phyloP scores from a whole-genome alignment of 2,113 vertebrate species.

The Anseranas semipalmata region DNA sequence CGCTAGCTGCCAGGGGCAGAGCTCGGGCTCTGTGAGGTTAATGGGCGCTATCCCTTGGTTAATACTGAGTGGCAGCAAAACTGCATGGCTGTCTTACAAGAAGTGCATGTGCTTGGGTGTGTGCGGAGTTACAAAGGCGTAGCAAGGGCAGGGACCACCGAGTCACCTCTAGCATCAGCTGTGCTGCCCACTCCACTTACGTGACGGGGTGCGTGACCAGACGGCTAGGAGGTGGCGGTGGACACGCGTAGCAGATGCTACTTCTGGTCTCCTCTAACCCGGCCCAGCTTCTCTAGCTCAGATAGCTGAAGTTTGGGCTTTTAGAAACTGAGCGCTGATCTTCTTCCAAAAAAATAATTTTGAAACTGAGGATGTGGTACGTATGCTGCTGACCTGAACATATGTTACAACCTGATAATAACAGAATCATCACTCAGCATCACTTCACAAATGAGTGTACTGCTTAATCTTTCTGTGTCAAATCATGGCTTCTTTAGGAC shows the following conservation, averaged over 20 bases:
- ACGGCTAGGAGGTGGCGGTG: neutral
- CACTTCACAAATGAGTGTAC: slow-evolving; percentile 47
- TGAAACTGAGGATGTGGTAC: slow-evolving; percentile 9
- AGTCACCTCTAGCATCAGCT: neutral
- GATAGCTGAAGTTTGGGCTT: slow-evolving; percentile 30
- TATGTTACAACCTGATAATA: slow-evolving; percentile 61
- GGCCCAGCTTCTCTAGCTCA: neutral
- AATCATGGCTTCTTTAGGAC: slow-evolving; percentile 3
- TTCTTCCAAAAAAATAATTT: slow-evolving; percentile 23
- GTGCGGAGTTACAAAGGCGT: neutral
- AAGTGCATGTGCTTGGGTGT: rapidly evolving
- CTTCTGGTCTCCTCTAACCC: neutral
- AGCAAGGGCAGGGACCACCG: neutral
- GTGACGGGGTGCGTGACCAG: neutral
- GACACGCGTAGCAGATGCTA: neutral
- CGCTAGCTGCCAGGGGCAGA: neutral
- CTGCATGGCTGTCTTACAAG: neutral
- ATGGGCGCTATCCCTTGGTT: neutral
- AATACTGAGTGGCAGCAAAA: rapidly evolving
- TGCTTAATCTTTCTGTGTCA: slow-evolving; percentile 51
- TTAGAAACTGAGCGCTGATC: neutral
- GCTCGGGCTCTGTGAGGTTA: neutral
- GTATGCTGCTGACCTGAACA: slow-evolving; percentile 55
- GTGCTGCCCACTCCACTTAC: neutral
- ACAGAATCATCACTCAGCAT: slow-evolving; percentile 40